Percentiles rank a stretch among this genome's conserved stretches.
Evolutionary conservation across 2,113 vertebrate species (phyloP).

Genomic region (Elgaria multicarinata): DNA sequence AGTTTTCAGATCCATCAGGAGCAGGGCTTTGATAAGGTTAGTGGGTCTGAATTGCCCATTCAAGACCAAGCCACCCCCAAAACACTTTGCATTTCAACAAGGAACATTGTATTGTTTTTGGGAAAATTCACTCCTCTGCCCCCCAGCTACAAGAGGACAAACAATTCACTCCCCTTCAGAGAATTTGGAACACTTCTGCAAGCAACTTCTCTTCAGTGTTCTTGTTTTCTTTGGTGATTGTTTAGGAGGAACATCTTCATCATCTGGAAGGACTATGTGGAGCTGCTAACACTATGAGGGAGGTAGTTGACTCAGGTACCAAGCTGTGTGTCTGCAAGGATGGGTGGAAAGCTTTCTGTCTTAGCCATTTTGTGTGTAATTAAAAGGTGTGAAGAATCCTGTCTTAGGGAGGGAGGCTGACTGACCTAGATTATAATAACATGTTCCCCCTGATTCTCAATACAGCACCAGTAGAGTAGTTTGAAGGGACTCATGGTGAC

Average conservation of each 20-base stretch:
- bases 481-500: not conserved
- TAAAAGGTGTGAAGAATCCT: not conserved
- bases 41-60: too few species aligned
- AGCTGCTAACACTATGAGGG: rapidly evolving
- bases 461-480: not conserved
- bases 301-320: not conserved
- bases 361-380: not conserved
- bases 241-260: not conserved
- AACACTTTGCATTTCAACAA: too few species aligned
- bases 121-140: too few species aligned
- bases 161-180: not conserved
- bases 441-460: not conserved
- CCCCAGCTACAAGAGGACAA: not conserved
- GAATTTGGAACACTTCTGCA: not conserved
- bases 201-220: rapidly evolving
- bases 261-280: not conserved
- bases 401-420: not conserved
- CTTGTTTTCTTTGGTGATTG: not conserved
- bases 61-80: too few species aligned
- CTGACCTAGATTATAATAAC: not conserved
- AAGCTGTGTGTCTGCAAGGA: not conserved
- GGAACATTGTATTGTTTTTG: too few species aligned
- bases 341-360: not conserved
- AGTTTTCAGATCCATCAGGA: too few species aligned
- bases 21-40: too few species aligned